phyloP scores from a whole-genome alignment of 2,113 vertebrate species.

The Alouatta palliata region DNA sequence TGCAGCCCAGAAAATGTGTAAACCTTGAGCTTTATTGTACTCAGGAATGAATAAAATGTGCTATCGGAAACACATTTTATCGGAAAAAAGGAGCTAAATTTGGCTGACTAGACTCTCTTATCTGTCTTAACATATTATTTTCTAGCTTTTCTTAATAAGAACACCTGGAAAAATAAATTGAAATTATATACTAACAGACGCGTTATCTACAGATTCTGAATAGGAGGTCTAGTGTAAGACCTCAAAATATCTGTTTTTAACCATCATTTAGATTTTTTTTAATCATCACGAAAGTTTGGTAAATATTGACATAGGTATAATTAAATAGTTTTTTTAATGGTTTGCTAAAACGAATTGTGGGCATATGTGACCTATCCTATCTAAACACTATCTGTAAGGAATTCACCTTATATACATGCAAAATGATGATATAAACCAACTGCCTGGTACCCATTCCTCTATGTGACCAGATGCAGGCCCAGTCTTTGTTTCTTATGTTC shows the following conservation, averaged over 20 bases:
- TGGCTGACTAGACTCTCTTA: background rate
- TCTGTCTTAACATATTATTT: background rate
- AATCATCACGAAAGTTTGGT: background rate
- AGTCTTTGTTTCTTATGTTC: background rate
- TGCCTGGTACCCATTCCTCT: background rate
- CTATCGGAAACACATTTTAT: background rate
- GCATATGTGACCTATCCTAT: background rate
- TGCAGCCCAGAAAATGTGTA: background rate
- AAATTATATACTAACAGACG: background rate
- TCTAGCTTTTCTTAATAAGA: background rate
- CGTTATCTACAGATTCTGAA: background rate
- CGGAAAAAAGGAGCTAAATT: background rate
- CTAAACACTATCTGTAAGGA: background rate
- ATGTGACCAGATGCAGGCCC: background rate
- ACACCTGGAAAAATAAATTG: background rate
- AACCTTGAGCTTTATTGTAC: background rate
- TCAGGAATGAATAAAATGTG: background rate
- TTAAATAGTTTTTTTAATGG: background rate
- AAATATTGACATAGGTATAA: background rate
- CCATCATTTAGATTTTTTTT: background rate
- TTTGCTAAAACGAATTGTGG: background rate
- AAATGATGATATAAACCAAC: background rate
- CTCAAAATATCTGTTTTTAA: background rate
- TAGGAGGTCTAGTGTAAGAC: background rate
- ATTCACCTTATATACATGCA: background rate